Base-by-base conservation (phyloP, 2,888 invertebrate genomes). In the Octodonta nipae region DNA sequence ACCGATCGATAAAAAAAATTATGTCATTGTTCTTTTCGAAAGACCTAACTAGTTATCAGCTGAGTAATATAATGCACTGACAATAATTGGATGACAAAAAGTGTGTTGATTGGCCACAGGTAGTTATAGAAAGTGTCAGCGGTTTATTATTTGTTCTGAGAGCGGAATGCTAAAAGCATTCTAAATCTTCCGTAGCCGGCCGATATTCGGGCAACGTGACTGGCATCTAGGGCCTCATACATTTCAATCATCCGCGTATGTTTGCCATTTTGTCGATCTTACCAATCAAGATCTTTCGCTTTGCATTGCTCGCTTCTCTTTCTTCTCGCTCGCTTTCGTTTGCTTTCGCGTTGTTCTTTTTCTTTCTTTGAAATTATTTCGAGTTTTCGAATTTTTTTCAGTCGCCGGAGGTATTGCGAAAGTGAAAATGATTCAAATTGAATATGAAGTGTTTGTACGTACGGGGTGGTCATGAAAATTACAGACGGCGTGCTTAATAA, bases 121-220 rank as follows among this genome's bases (percentile, higher is more conserved):
- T 43, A 46, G 49, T 51, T 55, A 54, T 51, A 51, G 50, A 55
- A 51, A 55, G 58, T 56, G 55, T 55, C 53, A 55, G 52, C 49
- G 49, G 52, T 53, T 54, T 54, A 56, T 55, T 56, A 57, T 57
- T 56, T 58, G 55, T 50, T 48, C 49, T 52, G 41, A 47, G 46
- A 44, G 50, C 50, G 55, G 57, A 56, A 56, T 58, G 54, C 53
- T 57, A 54, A 60, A 55, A 53, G 56, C 57, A 58, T 60, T 57
- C 57, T 49, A 42, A 34, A 35, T 47, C 53, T 51, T 47, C 51
- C 50, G 52, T 45, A 46, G 40, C 40, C 47, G 48, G 39, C 47
- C 47, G 46, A 46, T 45, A 49, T 52, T 50, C 49, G 45, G 48
- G 43, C 45, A 50, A 50, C 50, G 50, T 50, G 53, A 51, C 52